These are phyloP conservation scores for Drosophila tristis DNA, from an alignment of 1,140 invertebrate genomes.

Conservation along the genomic window DNA sequence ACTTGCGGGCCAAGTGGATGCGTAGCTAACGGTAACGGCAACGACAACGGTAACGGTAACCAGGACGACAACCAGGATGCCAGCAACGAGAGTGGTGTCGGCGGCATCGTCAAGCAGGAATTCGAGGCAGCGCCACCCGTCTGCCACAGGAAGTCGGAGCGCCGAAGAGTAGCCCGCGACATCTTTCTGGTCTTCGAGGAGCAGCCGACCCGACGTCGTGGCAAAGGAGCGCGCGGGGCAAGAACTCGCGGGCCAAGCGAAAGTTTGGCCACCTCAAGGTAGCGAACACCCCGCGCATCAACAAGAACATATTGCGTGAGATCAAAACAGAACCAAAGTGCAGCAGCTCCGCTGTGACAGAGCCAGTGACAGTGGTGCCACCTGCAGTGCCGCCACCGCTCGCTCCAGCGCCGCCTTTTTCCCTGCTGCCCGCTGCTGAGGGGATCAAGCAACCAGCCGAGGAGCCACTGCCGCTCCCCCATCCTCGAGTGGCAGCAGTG, in stretches of 20 bases:
- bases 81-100: slow-evolving; percentile 15
- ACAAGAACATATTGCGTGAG: slow-evolving; percentile 70
- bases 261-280: slow-evolving; percentile 80
- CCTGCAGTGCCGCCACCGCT: not conserved
- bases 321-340: slow-evolving; percentile 83
- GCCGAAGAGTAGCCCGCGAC: slow-evolving; percentile 80
- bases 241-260: slow-evolving; percentile 62
- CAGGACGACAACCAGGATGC: too few species aligned
- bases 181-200: slow-evolving; percentile 83
- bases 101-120: slow-evolving; percentile 62
- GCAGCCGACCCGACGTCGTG: slow-evolving; percentile 64
- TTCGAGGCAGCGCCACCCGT: slow-evolving; percentile 66
- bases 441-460: slow-evolving; percentile 16
- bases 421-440: not conserved
- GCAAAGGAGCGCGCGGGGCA: slow-evolving; percentile 58
- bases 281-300: slow-evolving; percentile 66
- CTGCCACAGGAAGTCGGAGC: slow-evolving; percentile 77
- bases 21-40: slow-evolving; percentile 52
- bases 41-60: slow-evolving; percentile 27
- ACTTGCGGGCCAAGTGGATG: slow-evolving; percentile 79
- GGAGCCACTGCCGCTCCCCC: slow-evolving; percentile 26
- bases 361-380: slow-evolving; percentile 7
- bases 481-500: slow-evolving; percentile 46
- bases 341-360: slow-evolving; percentile 23
- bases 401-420: not conserved